phyloP scores from a whole-genome alignment of 2,797 vertebrate genomes.

The Sitta carolinensis region DNA sequence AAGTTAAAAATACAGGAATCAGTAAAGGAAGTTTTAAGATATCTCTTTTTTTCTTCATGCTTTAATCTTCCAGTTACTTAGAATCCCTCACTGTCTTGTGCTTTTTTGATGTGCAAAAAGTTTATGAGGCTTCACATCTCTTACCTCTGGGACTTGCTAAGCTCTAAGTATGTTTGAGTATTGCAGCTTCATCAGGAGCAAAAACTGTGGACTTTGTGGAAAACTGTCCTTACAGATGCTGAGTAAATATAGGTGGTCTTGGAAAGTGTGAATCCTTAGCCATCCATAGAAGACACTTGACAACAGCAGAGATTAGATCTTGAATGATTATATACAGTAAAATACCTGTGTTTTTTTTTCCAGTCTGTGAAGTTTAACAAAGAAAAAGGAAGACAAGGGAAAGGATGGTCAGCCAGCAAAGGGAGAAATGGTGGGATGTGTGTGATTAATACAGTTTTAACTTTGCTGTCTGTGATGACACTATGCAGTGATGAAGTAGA shows the following conservation, averaged over 20 bases:
- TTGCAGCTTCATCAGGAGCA: background rate
- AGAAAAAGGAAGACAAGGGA: background rate
- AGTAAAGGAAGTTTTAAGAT: background rate
- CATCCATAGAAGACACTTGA: background rate
- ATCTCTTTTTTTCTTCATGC: background rate
- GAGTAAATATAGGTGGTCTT: background rate
- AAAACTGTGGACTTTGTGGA: background rate
- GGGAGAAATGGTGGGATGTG: background rate
- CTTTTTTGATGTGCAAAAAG: background rate
- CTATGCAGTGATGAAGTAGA: background rate
- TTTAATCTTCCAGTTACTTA: background rate
- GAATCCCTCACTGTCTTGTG: background rate
- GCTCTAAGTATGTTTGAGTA: background rate
- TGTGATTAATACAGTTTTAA: slow-evolving; percentile 17
- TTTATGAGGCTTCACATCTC: background rate
- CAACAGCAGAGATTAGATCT: background rate
- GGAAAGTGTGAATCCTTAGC: background rate
- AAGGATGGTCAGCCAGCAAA: background rate
- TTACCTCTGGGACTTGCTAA: background rate
- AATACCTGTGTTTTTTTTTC: background rate
- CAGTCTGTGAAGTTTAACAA: background rate
- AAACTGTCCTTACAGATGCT: background rate
- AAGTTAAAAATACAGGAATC: background rate
- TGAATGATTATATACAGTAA: background rate
- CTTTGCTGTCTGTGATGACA: background rate